These are phyloP conservation scores for Diploscapter pachys DNA, from an alignment of 1,140 invertebrate species.

Conservation along the genomic window DNA sequence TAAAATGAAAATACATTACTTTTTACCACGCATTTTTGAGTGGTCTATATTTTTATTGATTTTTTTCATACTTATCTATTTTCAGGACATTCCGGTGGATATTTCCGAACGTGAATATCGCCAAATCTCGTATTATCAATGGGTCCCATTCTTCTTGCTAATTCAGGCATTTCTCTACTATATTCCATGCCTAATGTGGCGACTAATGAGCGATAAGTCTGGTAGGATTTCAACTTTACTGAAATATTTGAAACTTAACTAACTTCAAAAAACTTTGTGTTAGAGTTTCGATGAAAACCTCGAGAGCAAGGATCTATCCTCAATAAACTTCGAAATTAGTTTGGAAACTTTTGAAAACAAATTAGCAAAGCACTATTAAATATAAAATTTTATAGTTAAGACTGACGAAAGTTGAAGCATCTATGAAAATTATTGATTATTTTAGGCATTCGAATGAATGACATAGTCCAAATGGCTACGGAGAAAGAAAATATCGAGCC, in stretches of 20 bases:
- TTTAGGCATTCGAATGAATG: constrained; percentile 57
- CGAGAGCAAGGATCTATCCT: background rate
- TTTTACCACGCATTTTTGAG: background rate
- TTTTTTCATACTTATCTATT: constrained; percentile 6
- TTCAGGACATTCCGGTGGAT: constrained; percentile 54
- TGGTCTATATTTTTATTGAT: background rate
- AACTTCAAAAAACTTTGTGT: too few species aligned
- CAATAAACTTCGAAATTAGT: background rate
- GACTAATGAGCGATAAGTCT: constrained; percentile 58
- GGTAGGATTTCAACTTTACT: constrained; percentile 34
- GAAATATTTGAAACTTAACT: too few species aligned
- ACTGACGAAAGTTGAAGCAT: background rate
- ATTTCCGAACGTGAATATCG: constrained; percentile 57
- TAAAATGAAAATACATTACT: background rate
- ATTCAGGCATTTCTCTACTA: constrained; percentile 58
- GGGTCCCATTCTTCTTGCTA: constrained; percentile 63
- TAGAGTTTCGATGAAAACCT: too few species aligned
- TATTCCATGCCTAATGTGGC: constrained; percentile 57
- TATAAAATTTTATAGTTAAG: background rate
- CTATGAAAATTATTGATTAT: constrained; percentile 1
- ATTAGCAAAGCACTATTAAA: background rate
- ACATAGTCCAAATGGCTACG: constrained; percentile 59
- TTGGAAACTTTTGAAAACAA: background rate
- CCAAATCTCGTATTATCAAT: constrained; percentile 64
- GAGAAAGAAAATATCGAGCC: constrained; percentile 59